A percentile compares a stretch with the other conserved stretches of the same genome.
Conservation (phyloP, 2,797 vertebrate species). For the Hipposideros larvatus region DNA sequence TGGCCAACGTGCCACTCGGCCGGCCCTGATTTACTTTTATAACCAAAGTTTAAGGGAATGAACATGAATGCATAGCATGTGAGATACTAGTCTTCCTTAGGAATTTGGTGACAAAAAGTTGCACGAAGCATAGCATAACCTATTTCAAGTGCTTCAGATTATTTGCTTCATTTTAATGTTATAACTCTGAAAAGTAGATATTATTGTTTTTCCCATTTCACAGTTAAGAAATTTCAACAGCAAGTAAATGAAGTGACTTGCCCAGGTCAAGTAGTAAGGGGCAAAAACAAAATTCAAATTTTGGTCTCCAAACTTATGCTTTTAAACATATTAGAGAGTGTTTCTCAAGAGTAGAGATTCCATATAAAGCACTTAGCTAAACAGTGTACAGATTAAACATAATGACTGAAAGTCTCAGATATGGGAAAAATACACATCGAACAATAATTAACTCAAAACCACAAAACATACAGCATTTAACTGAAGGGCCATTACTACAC, state of each 20-base stretch:
- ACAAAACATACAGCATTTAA: conserved; percentile 15
- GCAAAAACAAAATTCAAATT: background rate
- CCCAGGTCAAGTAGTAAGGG: background rate
- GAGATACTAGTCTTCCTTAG: background rate
- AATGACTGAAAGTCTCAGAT: background rate
- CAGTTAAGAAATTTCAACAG: background rate
- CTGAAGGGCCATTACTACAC: background rate
- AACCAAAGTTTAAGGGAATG: background rate
- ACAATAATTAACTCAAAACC: conserved; percentile 11
- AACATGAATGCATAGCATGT: background rate
- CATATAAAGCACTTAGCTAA: background rate
- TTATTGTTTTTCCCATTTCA: background rate
- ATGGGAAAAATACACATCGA: background rate
- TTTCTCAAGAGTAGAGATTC: background rate
- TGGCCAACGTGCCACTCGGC: no score
- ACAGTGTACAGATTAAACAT: conserved; percentile 3
- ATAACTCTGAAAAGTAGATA: background rate
- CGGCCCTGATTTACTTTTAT: background rate
- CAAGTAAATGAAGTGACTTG: background rate
- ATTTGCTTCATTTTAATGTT: conserved; percentile 52
- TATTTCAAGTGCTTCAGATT: background rate
- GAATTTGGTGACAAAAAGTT: conserved; percentile 18
- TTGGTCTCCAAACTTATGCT: background rate
- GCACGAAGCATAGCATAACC: background rate
- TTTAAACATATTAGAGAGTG: background rate